Evolutionary conservation across 2,797 vertebrate genomes (phyloP).

Genomic region (Microchirus variegatus): DNA sequence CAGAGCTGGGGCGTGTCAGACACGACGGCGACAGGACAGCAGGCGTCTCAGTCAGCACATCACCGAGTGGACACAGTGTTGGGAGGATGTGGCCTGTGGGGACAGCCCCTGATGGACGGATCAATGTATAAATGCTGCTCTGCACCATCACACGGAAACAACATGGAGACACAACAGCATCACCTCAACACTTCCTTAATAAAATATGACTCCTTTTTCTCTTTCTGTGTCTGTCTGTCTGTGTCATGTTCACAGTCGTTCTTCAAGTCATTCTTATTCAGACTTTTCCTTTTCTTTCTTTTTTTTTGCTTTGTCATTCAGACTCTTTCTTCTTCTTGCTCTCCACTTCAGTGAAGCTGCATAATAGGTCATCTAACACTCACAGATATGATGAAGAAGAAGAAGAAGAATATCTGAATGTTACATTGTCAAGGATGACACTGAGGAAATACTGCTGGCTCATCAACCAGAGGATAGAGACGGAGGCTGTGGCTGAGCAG

Average conservation of each 20-base stretch:
- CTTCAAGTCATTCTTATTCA: neutral
- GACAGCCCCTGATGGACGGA: conserved; percentile 44
- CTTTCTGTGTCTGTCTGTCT: conserved; percentile 5
- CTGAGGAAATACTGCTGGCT: too few species aligned
- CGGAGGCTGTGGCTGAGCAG: conserved; percentile 8
- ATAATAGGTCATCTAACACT: conserved; percentile 1
- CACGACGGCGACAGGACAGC: conserved; percentile 3
- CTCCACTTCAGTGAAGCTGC: conserved; percentile 11
- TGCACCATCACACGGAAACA: conserved; percentile 39
- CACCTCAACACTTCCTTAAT: conserved; percentile 30
- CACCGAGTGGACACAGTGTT: conserved; percentile 24
- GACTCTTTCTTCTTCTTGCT: conserved; percentile 3
- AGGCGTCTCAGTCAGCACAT: conserved; percentile 58
- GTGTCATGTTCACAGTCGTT: neutral
- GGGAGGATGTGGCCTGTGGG: conserved; percentile 39
- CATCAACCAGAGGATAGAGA: conserved; percentile 22
- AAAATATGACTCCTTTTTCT: conserved; percentile 15
- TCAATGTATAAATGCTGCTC: conserved; percentile 62
- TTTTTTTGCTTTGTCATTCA: conserved; percentile 30
- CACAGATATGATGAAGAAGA: too few species aligned
- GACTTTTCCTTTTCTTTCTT: conserved; percentile 5
- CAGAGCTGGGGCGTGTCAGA: conserved; percentile 32
- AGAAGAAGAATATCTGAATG: too few species aligned
- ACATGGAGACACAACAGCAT: conserved; percentile 35
- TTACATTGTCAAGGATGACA: too few species aligned